phyloP scores from a whole-genome alignment of 2,888 invertebrate genomes.

The Empis stercorea region DNA sequence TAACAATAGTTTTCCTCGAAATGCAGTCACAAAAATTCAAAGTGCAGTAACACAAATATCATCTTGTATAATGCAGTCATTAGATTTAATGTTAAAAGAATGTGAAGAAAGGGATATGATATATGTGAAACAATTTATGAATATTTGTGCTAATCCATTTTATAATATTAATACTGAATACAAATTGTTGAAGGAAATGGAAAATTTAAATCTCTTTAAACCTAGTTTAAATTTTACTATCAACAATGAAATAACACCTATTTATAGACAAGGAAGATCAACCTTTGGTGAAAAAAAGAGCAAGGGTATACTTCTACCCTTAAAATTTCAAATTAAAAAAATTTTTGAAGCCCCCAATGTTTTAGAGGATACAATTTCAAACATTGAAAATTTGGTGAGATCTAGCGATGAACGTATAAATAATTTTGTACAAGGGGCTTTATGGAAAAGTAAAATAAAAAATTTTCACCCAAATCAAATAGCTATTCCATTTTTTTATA shows the following conservation, averaged over 20 bases:
- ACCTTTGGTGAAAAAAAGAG: not conserved
- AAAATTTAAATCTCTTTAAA: not conserved
- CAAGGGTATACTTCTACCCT: not conserved
- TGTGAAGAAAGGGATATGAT: not conserved
- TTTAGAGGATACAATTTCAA: not conserved
- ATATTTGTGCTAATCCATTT: not conserved
- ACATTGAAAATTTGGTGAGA: not conserved
- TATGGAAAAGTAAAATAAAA: slow-evolving; percentile 2
- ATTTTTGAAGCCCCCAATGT: not conserved
- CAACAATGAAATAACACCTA: not conserved
- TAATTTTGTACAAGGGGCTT: slow-evolving; percentile 4
- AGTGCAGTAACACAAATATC: not conserved
- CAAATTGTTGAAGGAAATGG: not conserved
- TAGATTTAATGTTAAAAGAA: not conserved
- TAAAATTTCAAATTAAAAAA: not conserved
- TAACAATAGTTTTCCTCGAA: too few relatives aligned
- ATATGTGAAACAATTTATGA: not conserved
- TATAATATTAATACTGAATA: not conserved
- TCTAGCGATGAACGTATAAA: not conserved
- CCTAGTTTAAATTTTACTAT: not conserved
- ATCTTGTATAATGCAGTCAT: not conserved
- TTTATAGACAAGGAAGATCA: not conserved
- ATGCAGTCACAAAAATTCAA: too few relatives aligned
- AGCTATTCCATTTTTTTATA: not conserved
- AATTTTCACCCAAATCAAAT: not conserved